These are phyloP conservation scores for Epinotia bilunana DNA, from an alignment of 2,888 invertebrate species.

Conservation along the genomic window DNA sequence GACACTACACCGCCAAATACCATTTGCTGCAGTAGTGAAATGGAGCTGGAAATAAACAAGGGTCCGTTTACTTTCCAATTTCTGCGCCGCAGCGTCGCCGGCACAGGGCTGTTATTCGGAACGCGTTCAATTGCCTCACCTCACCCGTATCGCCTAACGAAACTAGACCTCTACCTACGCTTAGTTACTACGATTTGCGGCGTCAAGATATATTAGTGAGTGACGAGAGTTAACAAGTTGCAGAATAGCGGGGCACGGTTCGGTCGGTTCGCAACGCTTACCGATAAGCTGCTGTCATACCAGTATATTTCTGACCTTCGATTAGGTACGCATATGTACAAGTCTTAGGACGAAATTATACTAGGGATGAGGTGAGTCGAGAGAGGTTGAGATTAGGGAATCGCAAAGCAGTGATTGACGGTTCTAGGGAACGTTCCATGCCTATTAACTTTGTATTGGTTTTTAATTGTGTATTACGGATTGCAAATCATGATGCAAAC, in stretches of 20 bases:
- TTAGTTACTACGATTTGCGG: no score
- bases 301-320: background rate
- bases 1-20: background rate
- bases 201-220: no score
- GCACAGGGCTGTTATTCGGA: background rate
- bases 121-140: no score
- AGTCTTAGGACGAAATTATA: background rate
- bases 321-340: background rate
- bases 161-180: no score
- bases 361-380: background rate
- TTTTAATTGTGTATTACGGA: background rate
- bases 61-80: constrained; percentile 59
- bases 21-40: constrained; percentile 34
- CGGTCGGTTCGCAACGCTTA: background rate
- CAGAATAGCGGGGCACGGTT: no score
- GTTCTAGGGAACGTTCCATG: background rate
- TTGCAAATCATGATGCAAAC: background rate
- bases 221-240: no score
- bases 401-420: background rate
- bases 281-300: background rate
- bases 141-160: no score
- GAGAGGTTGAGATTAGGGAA: background rate
- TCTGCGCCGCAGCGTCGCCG: constrained; percentile 26
- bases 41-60: constrained; percentile 52
- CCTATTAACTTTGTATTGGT: constrained; percentile 1